These are phyloP conservation scores for Struthio camelus DNA, from an alignment of 2,113 vertebrate species.

Conservation along the genomic window DNA sequence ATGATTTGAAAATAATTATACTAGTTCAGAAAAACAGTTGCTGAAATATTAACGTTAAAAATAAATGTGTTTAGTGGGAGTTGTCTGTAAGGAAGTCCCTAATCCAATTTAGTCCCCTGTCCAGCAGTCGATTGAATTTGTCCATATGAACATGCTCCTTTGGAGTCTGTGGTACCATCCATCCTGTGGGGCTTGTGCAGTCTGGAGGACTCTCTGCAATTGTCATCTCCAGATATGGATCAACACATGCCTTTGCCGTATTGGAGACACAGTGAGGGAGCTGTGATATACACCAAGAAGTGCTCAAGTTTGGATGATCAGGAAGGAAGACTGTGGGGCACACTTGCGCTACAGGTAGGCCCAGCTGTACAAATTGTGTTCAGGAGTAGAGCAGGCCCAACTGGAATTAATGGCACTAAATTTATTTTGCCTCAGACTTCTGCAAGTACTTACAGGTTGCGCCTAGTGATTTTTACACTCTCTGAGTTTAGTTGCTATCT, in stretches of 20 bases:
- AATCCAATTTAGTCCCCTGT: neutral
- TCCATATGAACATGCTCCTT: neutral
- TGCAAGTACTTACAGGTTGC: neutral
- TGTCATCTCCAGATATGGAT: too few species aligned
- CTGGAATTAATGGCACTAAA: neutral
- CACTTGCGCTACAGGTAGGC: fast-evolving
- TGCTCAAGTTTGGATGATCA: neutral
- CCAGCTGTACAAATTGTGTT: neutral
- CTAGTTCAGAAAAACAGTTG: neutral
- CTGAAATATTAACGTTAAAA: neutral
- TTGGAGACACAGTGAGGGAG: neutral
- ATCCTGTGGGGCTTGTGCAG: fast-evolving
- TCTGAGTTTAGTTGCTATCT: neutral
- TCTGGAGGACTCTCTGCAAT: neutral
- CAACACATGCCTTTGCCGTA: fast-evolving
- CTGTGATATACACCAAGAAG: fast-evolving
- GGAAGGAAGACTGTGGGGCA: neutral
- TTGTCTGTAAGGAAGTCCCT: fast-evolving
- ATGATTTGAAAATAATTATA: neutral
- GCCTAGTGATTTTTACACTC: neutral
- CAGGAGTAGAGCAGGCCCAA: fast-evolving
- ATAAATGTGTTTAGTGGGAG: fast-evolving
- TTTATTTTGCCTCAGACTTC: neutral
- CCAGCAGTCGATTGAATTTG: neutral
- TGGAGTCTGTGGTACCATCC: neutral